A percentile compares a stretch with the other conserved stretches of the same genome.
These are phyloP conservation scores for Machaerirhynchus nigripectus DNA, from an alignment of 2,113 vertebrate species.

Conservation along the genomic window DNA sequence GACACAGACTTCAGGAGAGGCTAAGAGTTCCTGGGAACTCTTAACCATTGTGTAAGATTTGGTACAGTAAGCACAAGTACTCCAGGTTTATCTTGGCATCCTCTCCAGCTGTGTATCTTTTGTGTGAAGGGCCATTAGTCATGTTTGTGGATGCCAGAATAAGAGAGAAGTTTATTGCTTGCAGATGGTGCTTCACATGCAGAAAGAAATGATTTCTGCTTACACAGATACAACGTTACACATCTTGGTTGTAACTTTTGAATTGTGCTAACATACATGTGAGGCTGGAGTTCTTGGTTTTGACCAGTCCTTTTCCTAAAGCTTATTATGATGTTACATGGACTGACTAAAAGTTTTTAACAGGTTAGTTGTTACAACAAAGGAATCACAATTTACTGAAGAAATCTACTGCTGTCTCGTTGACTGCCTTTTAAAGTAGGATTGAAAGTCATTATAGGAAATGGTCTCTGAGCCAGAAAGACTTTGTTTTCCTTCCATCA, in stretches of 20 bases:
- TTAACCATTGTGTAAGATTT: not conserved
- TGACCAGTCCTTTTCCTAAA: not conserved
- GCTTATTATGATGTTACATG: not conserved
- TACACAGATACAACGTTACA: not conserved
- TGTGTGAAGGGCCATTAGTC: not conserved
- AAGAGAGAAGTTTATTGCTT: not conserved
- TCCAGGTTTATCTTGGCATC: constrained; percentile 15
- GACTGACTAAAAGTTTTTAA: not conserved
- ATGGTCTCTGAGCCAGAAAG: not conserved
- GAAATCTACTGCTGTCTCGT: not conserved
- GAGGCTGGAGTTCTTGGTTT: not conserved
- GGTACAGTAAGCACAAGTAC: not conserved
- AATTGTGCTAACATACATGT: not conserved
- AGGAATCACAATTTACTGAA: not conserved
- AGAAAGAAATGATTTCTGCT: not conserved
- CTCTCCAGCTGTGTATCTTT: not conserved
- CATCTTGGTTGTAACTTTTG: not conserved
- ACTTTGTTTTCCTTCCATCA: not conserved
- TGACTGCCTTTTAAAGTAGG: not conserved
- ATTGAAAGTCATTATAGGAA: not conserved
- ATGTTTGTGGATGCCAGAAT: not conserved
- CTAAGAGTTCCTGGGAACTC: not conserved
- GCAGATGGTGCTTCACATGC: not conserved
- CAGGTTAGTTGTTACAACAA: not conserved
- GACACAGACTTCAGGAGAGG: not conserved